Conservation (phyloP, 1,140 invertebrate genomes). For the Drosophila biarmipes region DNA sequence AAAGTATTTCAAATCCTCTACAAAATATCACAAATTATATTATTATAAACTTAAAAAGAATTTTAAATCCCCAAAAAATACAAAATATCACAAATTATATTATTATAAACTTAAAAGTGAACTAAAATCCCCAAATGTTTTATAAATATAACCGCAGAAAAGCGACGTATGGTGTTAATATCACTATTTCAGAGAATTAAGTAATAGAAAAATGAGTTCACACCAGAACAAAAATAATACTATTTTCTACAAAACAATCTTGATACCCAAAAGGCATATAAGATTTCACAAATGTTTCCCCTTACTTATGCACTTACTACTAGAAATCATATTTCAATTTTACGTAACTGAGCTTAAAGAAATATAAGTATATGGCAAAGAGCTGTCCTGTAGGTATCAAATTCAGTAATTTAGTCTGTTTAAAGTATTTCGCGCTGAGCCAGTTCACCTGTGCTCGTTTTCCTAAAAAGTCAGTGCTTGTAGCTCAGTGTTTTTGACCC, state of each 20-base stretch:
- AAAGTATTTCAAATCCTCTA: too few species aligned
- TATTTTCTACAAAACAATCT: not conserved
- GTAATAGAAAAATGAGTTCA: not conserved
- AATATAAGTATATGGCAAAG: too few species aligned
- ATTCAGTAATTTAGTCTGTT: too few species aligned
- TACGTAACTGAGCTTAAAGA: not conserved
- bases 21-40: too few species aligned
- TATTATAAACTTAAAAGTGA: too few species aligned
- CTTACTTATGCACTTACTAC: not conserved
- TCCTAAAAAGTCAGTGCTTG: not conserved
- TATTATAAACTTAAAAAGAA: too few species aligned
- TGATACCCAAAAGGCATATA: not conserved
- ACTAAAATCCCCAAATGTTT: too few species aligned
- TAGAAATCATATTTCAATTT: not conserved
- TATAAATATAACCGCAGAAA: not conserved
- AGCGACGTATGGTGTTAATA: not conserved
- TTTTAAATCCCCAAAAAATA: too few species aligned
- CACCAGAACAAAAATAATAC: not conserved
- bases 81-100: too few species aligned
- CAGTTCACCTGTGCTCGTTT: not conserved
- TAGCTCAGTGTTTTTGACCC: constrained; percentile 1
- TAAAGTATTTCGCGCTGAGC: not conserved
- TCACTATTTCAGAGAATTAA: not conserved
- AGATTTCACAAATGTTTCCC: not conserved
- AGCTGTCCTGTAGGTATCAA: too few species aligned